Base-by-base conservation (phyloP, 2,113 vertebrate genomes). In the Leptobrachium leishanense region DNA sequence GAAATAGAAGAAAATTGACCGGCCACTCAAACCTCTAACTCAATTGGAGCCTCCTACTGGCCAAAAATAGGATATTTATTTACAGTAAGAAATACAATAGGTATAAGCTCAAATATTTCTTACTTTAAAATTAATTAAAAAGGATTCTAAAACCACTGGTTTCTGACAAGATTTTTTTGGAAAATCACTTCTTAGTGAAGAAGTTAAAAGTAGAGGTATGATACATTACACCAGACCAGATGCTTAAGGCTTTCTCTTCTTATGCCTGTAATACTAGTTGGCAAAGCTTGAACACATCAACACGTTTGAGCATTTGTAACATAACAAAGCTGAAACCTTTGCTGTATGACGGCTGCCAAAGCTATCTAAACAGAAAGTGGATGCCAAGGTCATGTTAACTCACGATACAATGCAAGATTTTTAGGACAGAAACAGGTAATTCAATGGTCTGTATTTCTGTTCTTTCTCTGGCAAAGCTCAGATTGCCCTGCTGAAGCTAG, bases 321-420 rank as follows among this genome's bases (percentile, higher is more conserved):
- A 53, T 50, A 46, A 54, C 63, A 76, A 76, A 68, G 42, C 68
- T 43, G 10, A 69, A 69, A 69, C 43, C 2, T 69, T 44, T 69
- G 13, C 31, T 66, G 65, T 42, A 68, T 13, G 50, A 54, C 41
- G 15, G 12, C 64, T 68, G 50, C 39, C 13, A 67, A 68, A 50
- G 20, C 40, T 46, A 55, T 12, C 12, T 43, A 75, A 76, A 68
- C 65, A 76, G 64, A 31, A 68, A 68, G 50, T 65, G n/a, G 20
- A 42, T 57, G 64, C 15, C 65, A 68, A 39, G 3, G 13, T 15
- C 40, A 43, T 44, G 12, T 42, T 73, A 64, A 64, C 88, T 87
- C 57, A 59, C 3, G 55, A 13, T 59, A 12, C 11, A 4, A 50
- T 50, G 8, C 46, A 50, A 50, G 46, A 50, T 50, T 50, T 50